These are phyloP conservation scores for Solenopsis invicta DNA, from an alignment of 1,140 invertebrate genomes.

Conservation along the genomic window DNA sequence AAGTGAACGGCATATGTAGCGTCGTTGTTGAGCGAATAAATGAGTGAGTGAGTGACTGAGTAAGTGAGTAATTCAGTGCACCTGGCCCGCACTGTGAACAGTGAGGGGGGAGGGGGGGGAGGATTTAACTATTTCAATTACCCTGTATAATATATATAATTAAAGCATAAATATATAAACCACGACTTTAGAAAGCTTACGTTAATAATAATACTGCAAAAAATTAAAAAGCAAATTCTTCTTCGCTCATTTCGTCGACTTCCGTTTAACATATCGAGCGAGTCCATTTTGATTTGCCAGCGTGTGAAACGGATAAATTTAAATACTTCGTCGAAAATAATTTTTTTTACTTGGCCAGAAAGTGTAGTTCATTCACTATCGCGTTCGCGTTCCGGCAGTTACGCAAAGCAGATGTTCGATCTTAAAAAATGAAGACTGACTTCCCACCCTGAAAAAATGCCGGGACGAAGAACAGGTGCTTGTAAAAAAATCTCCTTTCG, in stretches of 20 bases:
- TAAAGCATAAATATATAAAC: background rate
- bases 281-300: background rate
- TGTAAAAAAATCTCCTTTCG: conserved; percentile 72
- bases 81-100: conserved; percentile 57
- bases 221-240: background rate
- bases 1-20: conserved; percentile 65
- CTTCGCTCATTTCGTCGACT: background rate
- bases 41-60: conserved; percentile 38
- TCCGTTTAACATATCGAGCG: background rate
- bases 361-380: conserved; percentile 52
- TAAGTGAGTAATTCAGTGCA: conserved; percentile 63
- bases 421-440: conserved; percentile 77
- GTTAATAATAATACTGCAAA: background rate
- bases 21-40: conserved; percentile 48
- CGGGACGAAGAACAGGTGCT: conserved; percentile 81
- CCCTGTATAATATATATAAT: conserved; percentile 4
- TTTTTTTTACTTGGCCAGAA: conserved; percentile 27
- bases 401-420: conserved; percentile 82
- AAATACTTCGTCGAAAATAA: conserved; percentile 5
- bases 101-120: conserved; percentile 59
- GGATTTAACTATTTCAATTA: conserved; percentile 27
- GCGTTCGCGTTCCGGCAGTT: conserved; percentile 46
- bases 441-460: conserved; percentile 77
- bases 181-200: background rate
- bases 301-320: conserved; percentile 11